A percentile compares a stretch with the other conserved stretches of the same genome.
Conservation (phyloP, 2,797 vertebrate species). For the Diglossa cyanea region DNA sequence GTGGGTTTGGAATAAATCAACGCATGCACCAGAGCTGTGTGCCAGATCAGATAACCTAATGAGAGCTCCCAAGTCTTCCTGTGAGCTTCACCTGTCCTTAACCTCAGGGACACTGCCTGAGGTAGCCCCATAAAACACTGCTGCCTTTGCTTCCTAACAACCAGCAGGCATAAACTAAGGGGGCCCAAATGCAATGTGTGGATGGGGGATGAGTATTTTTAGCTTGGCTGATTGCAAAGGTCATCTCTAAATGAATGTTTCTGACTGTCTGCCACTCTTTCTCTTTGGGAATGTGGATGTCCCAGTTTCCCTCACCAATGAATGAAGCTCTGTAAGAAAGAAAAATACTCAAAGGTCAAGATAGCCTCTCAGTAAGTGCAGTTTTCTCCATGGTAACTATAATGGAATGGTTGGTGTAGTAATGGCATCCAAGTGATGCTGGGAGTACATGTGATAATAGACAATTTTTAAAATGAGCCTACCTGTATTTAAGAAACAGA, state of each 20-base stretch:
- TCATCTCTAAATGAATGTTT: background rate
- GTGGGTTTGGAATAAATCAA: background rate
- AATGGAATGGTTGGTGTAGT: background rate
- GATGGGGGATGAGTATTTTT: background rate
- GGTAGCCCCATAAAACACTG: background rate
- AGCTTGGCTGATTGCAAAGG: background rate
- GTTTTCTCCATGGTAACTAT: background rate
- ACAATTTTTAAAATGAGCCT: background rate
- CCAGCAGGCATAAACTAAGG: background rate
- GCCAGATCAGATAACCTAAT: background rate
- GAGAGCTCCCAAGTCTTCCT: background rate
- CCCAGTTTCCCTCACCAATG: background rate
- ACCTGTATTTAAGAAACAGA: background rate
- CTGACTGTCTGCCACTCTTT: background rate
- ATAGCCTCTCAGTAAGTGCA: background rate
- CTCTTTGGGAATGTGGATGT: accelerated
- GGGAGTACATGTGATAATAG: background rate
- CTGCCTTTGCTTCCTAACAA: background rate
- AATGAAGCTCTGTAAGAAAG: background rate
- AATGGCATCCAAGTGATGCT: background rate
- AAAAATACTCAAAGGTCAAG: background rate
- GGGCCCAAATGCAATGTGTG: background rate
- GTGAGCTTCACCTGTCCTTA: background rate
- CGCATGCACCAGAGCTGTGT: background rate
- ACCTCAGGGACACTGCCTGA: background rate